These are phyloP conservation scores for Peromyscus eremicus DNA, from an alignment of 2,797 vertebrate species.

Conservation along the genomic window DNA sequence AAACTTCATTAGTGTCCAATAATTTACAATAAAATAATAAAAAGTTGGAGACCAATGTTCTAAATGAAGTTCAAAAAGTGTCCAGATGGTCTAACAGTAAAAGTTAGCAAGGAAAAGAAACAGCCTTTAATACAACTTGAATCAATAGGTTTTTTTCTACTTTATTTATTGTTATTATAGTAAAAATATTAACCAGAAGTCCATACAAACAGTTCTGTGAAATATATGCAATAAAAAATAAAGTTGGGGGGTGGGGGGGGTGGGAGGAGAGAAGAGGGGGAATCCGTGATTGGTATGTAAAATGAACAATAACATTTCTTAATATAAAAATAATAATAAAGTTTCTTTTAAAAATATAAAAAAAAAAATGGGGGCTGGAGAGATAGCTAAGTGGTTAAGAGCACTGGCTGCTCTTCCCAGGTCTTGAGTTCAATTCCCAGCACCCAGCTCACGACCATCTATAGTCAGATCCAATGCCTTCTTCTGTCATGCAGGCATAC, in stretches of 20 bases:
- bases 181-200: conserved; percentile 43
- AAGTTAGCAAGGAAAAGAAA: not conserved
- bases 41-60: not conserved
- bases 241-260: not conserved
- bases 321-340: not conserved
- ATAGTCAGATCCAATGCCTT: not conserved
- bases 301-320: too few species aligned
- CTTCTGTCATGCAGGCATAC: not conserved
- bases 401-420: not conserved
- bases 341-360: not conserved
- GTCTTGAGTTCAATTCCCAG: not conserved
- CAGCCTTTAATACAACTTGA: not conserved
- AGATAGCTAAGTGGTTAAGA: not conserved
- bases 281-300: too few species aligned
- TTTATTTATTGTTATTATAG: conserved; percentile 26
- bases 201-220: conserved; percentile 16
- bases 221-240: not conserved
- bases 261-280: too few species aligned
- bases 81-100: not conserved
- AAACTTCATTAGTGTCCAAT: conserved; percentile 32
- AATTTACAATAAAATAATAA: conserved; percentile 39
- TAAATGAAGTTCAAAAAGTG: conserved; percentile 19
- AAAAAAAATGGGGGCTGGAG: not conserved
- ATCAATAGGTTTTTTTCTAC: not conserved
- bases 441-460: not conserved